Percentiles rank a stretch among this genome's conserved stretches.
phyloP scores from a whole-genome alignment of 2,797 vertebrate genomes.

The Sparidentex hasta region DNA sequence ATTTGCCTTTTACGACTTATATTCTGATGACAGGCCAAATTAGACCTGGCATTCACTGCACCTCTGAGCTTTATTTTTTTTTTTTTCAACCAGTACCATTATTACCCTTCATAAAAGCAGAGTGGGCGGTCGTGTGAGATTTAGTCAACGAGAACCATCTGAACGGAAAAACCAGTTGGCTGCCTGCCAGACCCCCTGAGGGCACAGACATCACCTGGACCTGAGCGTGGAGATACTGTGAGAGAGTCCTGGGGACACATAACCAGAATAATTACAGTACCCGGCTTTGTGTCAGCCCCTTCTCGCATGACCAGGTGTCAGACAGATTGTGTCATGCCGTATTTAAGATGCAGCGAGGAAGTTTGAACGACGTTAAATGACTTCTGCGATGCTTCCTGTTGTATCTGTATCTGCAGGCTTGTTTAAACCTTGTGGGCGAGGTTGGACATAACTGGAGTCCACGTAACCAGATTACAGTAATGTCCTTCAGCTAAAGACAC shows the following conservation, averaged over 20 bases:
- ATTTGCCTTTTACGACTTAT: constrained; percentile 42
- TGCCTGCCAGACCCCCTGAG: constrained; percentile 43
- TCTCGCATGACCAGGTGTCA: constrained; percentile 50
- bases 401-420: constrained; percentile 8
- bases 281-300: constrained; percentile 17
- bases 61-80: constrained; percentile 19
- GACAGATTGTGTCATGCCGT: constrained; percentile 30
- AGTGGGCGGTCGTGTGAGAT: constrained; percentile 29
- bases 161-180: constrained; percentile 52
- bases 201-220: constrained; percentile 59
- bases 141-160: constrained; percentile 43
- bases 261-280: constrained; percentile 56
- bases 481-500: constrained; percentile 35
- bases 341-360: constrained; percentile 8
- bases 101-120: constrained; percentile 53
- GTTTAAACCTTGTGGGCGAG: constrained; percentile 5
- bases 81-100: constrained; percentile 7
- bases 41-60: constrained; percentile 26
- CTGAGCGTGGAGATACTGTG: constrained; percentile 12
- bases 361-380: constrained; percentile 1
- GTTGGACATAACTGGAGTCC: background rate
- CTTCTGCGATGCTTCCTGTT: background rate
- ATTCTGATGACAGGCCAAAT: constrained; percentile 57
- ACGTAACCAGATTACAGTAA: constrained; percentile 42
- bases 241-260: constrained; percentile 45